These are phyloP conservation scores for Apoda limacodes DNA, from an alignment of 2,888 invertebrate genomes.

Conservation along the genomic window DNA sequence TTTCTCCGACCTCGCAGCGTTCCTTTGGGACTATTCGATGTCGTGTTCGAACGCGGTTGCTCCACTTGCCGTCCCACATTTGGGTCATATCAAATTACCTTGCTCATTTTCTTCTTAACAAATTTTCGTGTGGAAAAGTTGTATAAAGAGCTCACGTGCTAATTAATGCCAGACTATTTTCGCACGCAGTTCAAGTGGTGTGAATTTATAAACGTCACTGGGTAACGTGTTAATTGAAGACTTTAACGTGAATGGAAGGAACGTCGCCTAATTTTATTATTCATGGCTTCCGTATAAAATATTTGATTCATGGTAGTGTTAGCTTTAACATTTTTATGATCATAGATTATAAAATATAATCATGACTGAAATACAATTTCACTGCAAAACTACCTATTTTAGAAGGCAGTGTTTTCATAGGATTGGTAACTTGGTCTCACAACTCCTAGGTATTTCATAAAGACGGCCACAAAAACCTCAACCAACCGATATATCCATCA, in stretches of 20 bases:
- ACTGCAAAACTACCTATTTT: too few relatives aligned
- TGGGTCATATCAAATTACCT: constrained; percentile 53
- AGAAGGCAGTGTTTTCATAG: too few relatives aligned
- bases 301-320: too few relatives aligned
- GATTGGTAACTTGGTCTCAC: too few relatives aligned
- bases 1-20: constrained; percentile 32
- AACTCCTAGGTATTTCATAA: too few relatives aligned
- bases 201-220: constrained; percentile 27
- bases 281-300: too few relatives aligned
- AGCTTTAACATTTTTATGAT: too few relatives aligned
- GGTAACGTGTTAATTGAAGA: constrained; percentile 30
- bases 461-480: constrained; percentile 43
- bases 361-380: too few relatives aligned
- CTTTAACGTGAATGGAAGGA: constrained; percentile 27
- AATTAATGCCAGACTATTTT: constrained; percentile 46
- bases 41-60: too few relatives aligned
- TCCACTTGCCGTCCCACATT: constrained; percentile 47
- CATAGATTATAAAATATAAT: too few relatives aligned
- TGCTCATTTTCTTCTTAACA: too few relatives aligned
- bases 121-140: too few relatives aligned
- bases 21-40: constrained; percentile 46
- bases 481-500: constrained; percentile 51
- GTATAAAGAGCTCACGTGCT: constrained; percentile 31
- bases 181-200: constrained; percentile 21
- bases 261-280: constrained; percentile 16